Evolutionary conservation across 2,888 invertebrate species (phyloP), one percentile per base, ranked within the genome.

Genomic region (Ophraella communa): DNA sequence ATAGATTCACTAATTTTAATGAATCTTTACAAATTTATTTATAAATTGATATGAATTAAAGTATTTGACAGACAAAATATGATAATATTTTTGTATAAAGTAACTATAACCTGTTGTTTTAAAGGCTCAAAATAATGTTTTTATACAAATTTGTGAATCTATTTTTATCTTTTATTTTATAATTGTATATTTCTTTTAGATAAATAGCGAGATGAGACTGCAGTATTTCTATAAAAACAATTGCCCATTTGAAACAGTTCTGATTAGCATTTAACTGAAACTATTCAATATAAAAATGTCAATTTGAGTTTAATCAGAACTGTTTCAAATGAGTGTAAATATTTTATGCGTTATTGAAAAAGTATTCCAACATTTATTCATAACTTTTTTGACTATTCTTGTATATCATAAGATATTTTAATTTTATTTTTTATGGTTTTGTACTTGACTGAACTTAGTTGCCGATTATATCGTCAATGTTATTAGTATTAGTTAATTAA

Each of bases 151-250:
- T 21, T 18, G 21, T 45, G 21, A 45, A 21, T 45, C 45, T 45
- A 45, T 10, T 21, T 45, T 45, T 4, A 45, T 21, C 5, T 45
- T 21, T n/a, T 45, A 45, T 21, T 45, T 45, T 45, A 8, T 45
- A 21, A 20, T 45, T 45, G 45, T 45, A 45, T 10, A 45, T 21
- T 45, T 39, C 14, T 52, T 52, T 30, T 52, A 52, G 52, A 30
- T 14, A 53, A 20, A 53, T 35, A 20, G n/a, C n/a, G n/a, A n/a
- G 39, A 53, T 8, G 10, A 53, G 53, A 53, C 53, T 53, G 30
- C 52, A 30, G 52, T 52, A 30, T 52, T 52, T 18, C 20, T 53
- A 35, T 35, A 10, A 45, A 10, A 20, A 21, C 21, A 21, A 21
- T n/a, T n/a, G n/a, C n/a, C n/a, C n/a, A n/a, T n/a, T n/a, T n/a